phyloP scores from a whole-genome alignment of 2,797 vertebrate species.

The Characodon lateralis region DNA sequence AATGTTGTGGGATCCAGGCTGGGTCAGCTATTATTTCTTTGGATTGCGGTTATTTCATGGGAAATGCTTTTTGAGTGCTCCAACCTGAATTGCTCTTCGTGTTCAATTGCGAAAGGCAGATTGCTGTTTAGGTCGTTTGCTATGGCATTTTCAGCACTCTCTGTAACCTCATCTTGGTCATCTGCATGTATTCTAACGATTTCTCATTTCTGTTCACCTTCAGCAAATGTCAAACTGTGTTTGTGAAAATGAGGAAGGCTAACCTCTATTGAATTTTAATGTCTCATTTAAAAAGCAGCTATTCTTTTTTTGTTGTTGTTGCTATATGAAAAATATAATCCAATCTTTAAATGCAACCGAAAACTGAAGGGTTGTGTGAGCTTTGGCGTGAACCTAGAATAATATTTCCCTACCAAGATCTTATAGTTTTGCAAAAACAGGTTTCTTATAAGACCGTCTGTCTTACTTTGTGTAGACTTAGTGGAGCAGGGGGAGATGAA shows the following conservation, averaged over 20 bases:
- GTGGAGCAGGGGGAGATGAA: conserved; percentile 6
- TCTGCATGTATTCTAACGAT: conserved; percentile 22
- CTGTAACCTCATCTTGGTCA: conserved; percentile 3
- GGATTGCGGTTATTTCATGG: conserved; percentile 13
- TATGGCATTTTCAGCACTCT: conserved; percentile 20
- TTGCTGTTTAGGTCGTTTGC: conserved; percentile 27
- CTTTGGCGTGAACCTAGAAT: background rate
- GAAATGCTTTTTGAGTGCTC: conserved; percentile 29
- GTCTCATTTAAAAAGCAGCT: conserved; percentile 13
- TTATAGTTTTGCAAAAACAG: conserved; percentile 6
- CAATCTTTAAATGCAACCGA: background rate
- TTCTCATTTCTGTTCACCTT: conserved; percentile 31
- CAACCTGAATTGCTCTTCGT: conserved; percentile 30
- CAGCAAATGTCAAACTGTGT: conserved; percentile 13
- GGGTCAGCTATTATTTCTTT: conserved; percentile 26
- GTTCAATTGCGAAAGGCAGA: conserved; percentile 19
- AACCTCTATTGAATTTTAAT: conserved; percentile 7
- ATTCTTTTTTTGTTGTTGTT: background rate
- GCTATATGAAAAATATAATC: background rate
- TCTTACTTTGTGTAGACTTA: conserved; percentile 25
- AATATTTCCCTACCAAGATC: background rate
- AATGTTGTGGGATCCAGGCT: background rate
- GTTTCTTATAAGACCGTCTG: conserved; percentile 19
- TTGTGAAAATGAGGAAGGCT: conserved; percentile 1
- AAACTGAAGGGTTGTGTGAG: background rate